Percentiles rank a stretch among this genome's conserved stretches.
Evolutionary conservation across 64 coral and sea anemone genomes (phyloP).

Genomic region (Montipora efflorescens): DNA sequence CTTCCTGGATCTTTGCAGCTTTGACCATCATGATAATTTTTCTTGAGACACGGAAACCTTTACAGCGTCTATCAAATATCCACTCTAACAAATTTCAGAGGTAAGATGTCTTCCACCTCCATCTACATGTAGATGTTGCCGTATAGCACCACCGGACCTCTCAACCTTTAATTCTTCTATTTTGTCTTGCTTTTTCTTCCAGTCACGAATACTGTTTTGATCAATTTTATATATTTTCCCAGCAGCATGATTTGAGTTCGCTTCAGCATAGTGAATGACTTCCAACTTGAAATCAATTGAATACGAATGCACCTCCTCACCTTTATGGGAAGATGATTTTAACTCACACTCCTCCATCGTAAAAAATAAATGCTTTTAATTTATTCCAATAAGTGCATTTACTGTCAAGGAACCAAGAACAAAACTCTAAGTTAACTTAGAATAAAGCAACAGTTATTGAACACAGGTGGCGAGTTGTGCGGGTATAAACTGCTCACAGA

Average conservation of each 20-base stretch:
- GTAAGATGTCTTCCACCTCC: too few relatives aligned
- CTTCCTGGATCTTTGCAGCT: background rate
- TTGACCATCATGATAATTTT: slow-evolving; percentile 30
- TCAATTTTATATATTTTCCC: slow-evolving; percentile 51
- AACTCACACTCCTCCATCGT: slow-evolving; percentile 13
- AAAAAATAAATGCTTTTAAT: background rate
- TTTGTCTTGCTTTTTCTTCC: slow-evolving; percentile 24
- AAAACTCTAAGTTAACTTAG: too few relatives aligned
- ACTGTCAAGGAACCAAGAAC: too few relatives aligned
- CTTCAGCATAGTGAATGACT: slow-evolving; percentile 55
- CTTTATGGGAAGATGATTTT: slow-evolving; percentile 50
- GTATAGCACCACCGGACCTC: too few relatives aligned
- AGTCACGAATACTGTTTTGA: slow-evolving; percentile 50
- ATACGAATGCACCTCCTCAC: slow-evolving; percentile 28
- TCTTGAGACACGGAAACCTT: slow-evolving; percentile 29
- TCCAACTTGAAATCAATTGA: slow-evolving; percentile 58
- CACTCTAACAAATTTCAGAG: slow-evolving; percentile 45
- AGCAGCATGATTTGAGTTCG: slow-evolving; percentile 47
- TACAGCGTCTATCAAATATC: background rate
- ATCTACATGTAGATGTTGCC: too few relatives aligned
- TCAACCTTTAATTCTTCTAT: too few relatives aligned
- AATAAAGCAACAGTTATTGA: too few relatives aligned
- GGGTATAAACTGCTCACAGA: too few relatives aligned
- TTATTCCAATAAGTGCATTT: too few relatives aligned
- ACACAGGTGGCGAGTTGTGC: too few relatives aligned